Evolutionary conservation across 2,113 vertebrate genomes (phyloP), one percentile per base, ranked within the genome.

Genomic region (Ornithorhynchus anatinus): DNA sequence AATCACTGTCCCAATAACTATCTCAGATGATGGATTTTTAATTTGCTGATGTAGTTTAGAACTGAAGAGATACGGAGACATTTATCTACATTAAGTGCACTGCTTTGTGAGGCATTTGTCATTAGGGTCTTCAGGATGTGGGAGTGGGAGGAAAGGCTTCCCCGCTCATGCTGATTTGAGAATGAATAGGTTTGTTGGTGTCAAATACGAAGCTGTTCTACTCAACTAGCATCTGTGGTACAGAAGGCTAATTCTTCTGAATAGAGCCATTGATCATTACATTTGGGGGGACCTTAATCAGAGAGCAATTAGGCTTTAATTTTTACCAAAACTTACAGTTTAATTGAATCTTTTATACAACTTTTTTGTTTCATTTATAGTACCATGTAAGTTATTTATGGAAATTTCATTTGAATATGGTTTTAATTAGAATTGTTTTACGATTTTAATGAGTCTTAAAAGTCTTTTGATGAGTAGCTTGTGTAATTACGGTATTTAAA

Each of bases 351-450:
- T 85, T 82, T 88, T 77, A 85, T 88, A 80, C 59, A 90, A 89
- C 64, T 84, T 89, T 79, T 56, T 83, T 84, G 74, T 87, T 87
- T 90, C 79, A 85, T 88, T 89, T 85, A 83, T 91, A 90, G 80
- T 84, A 89, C 75, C 71, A 48, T 56, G 63, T 81, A 88, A 77
- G 80, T 82, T 86, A 65, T 59, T 86, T 89, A 85, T 84, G 88
- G 86, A 89, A 90, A 86, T 80, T 89, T 91, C 74, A 88, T 92
- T 93, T 92, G 91, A 93, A 92, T 91, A 90, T 90, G 87, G 87
- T 89, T 93, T 93, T 90, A 92, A 92, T 93, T 91, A 90, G 81
- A 90, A 94, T 91, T 91, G 77, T 92, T 91, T 92, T 91, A 90
- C 91, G 77, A 92, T 93, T 92, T 91, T 93, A 93, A 93, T 91